Percentiles rank a stretch among this genome's conserved stretches.
Evolutionary conservation across 2,113 vertebrate species (phyloP).

Genomic region (Bostrychus sinensis): DNA sequence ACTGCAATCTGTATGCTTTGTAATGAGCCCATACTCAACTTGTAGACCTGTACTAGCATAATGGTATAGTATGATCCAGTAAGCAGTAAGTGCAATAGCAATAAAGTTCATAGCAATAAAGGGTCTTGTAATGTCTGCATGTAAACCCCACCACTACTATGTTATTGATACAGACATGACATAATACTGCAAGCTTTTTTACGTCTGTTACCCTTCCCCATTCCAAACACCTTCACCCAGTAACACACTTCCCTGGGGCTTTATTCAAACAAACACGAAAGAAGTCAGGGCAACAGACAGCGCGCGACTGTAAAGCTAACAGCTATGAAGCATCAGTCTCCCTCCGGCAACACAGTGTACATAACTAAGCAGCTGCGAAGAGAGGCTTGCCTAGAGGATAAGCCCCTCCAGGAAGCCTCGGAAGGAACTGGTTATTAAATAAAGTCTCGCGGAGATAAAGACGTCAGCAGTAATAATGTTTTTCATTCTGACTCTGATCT

Average conservation of each 20-base stretch:
- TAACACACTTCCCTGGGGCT: constrained; percentile 29
- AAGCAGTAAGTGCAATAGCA: too few relatives aligned
- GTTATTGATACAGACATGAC: too few relatives aligned
- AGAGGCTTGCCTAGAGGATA: constrained; percentile 55
- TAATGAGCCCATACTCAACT: too few relatives aligned
- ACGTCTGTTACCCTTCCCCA: constrained; percentile 3
- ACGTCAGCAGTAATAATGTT: constrained; percentile 74
- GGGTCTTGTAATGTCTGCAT: too few relatives aligned
- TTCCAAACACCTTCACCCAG: constrained; percentile 32
- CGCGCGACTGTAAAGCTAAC: constrained; percentile 40
- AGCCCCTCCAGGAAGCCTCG: constrained; percentile 60
- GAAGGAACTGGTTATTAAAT: constrained; percentile 73
- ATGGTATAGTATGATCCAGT: too few relatives aligned
- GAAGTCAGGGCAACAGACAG: constrained; percentile 30
- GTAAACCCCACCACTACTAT: too few relatives aligned
- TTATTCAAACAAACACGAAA: constrained; percentile 49
- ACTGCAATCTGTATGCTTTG: too few relatives aligned
- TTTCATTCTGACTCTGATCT: constrained; percentile 71
- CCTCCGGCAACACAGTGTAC: constrained; percentile 48
- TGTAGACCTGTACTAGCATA: too few relatives aligned
- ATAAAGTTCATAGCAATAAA: too few relatives aligned
- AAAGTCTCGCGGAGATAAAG: constrained; percentile 66
- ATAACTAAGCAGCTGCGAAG: constrained; percentile 62
- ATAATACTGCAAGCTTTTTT: neutral
- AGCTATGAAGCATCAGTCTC: constrained; percentile 35